Percentiles rank a stretch among this genome's conserved stretches.
phyloP scores from a whole-genome alignment of 2,797 vertebrate genomes.

The Forpus xanthops region DNA sequence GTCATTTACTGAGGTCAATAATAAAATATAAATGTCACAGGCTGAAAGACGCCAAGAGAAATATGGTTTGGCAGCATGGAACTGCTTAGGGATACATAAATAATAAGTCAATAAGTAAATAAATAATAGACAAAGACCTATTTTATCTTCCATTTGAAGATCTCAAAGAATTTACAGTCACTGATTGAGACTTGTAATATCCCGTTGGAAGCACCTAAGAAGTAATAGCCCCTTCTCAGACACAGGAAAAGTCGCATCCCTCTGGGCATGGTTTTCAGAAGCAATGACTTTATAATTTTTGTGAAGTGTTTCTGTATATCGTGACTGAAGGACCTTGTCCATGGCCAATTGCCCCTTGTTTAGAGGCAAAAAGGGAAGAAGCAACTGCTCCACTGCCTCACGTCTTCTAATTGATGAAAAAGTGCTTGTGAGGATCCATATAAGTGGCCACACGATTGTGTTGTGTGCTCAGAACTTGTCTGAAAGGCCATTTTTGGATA shows the following conservation, averaged over 20 bases:
- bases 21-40: conserved; percentile 65
- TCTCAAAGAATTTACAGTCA: conserved; percentile 41
- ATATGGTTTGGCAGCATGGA: conserved; percentile 50
- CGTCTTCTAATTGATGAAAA: not conserved
- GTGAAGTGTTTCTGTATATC: not conserved
- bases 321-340: not conserved
- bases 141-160: conserved; percentile 59
- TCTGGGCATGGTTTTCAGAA: not conserved
- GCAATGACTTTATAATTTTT: not conserved
- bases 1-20: conserved; percentile 63
- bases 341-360: not conserved
- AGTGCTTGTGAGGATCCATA: not conserved
- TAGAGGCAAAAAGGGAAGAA: not conserved
- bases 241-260: not conserved
- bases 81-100: conserved; percentile 69
- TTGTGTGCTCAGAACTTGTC: not conserved
- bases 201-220: not conserved
- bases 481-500: not conserved
- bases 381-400: not conserved
- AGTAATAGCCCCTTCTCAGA: not conserved
- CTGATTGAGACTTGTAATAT: conserved; percentile 18
- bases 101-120: conserved; percentile 68
- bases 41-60: conserved; percentile 60
- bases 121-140: conserved; percentile 65
- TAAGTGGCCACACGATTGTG: not conserved